These are phyloP conservation scores for Cabera pusaria DNA, from an alignment of 2,888 invertebrate genomes.

Conservation along the genomic window DNA sequence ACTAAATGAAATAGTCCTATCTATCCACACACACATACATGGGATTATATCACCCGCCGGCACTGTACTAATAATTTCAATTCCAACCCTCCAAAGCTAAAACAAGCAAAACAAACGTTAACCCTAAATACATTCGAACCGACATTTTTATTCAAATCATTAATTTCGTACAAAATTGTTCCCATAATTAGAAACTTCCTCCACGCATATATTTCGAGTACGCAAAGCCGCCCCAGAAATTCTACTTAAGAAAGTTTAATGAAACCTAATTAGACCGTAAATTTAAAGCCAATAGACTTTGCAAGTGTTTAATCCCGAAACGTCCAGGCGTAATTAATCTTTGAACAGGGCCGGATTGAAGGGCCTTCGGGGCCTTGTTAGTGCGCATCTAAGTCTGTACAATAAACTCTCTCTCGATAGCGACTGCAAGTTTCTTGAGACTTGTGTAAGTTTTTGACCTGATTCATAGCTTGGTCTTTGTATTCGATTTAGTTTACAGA, in stretches of 20 bases:
- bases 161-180: slow-evolving; percentile 19
- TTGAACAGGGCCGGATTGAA: slow-evolving; percentile 32
- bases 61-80: too few relatives aligned
- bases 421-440: too few relatives aligned
- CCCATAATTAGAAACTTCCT: slow-evolving; percentile 23
- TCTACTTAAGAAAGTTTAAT: slow-evolving; percentile 41
- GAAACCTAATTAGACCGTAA: slow-evolving; percentile 57
- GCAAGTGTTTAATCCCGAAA: slow-evolving; percentile 51
- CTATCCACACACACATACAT: too few relatives aligned
- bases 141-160: slow-evolving; percentile 17
- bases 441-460: too few relatives aligned
- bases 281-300: slow-evolving; percentile 57
- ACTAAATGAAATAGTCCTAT: too few relatives aligned
- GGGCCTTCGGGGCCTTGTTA: slow-evolving; percentile 10
- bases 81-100: too few relatives aligned
- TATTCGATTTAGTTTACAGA: too few relatives aligned
- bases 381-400: too few relatives aligned
- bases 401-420: too few relatives aligned
- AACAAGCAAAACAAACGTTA: slow-evolving; percentile 15
- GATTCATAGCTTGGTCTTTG: too few relatives aligned
- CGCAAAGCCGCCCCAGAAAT: slow-evolving; percentile 23
- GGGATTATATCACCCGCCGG: too few relatives aligned
- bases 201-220: slow-evolving; percentile 27
- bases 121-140: slow-evolving; percentile 14
- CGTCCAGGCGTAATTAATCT: slow-evolving; percentile 51